These are phyloP conservation scores for Climacteris rufus DNA, from an alignment of 2,113 vertebrate species.

Conservation along the genomic window DNA sequence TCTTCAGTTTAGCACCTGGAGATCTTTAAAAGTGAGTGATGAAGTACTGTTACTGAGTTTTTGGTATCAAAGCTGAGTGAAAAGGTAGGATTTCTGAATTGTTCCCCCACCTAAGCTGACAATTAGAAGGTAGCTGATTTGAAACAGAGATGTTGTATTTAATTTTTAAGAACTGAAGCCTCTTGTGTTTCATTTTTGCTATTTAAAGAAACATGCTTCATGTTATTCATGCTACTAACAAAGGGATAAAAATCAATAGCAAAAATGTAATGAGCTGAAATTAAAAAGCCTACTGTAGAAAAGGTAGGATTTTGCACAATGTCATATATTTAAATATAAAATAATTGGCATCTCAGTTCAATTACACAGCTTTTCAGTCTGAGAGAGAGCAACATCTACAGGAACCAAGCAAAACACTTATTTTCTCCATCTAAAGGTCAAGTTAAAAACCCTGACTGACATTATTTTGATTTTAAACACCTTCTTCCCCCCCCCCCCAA, in stretches of 20 bases:
- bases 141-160: neutral
- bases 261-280: neutral
- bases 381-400: neutral
- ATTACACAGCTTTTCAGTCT: neutral
- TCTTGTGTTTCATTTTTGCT: neutral
- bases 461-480: slow-evolving; percentile 8
- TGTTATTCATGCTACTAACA: neutral
- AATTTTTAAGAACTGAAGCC: neutral
- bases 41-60: neutral
- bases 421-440: slow-evolving; percentile 17
- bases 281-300: neutral
- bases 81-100: neutral
- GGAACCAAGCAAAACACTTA: neutral
- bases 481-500: neutral
- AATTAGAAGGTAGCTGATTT: neutral
- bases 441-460: neutral
- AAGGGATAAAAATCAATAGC: neutral
- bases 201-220: neutral
- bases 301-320: neutral
- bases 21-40: neutral
- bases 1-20: neutral
- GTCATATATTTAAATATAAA: neutral
- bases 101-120: neutral
- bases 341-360: slow-evolving; percentile 16
- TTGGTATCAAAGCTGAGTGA: neutral